Evolutionary conservation across 2,888 invertebrate genomes (phyloP).

Genomic region (Macrosiphum euphorbiae): DNA sequence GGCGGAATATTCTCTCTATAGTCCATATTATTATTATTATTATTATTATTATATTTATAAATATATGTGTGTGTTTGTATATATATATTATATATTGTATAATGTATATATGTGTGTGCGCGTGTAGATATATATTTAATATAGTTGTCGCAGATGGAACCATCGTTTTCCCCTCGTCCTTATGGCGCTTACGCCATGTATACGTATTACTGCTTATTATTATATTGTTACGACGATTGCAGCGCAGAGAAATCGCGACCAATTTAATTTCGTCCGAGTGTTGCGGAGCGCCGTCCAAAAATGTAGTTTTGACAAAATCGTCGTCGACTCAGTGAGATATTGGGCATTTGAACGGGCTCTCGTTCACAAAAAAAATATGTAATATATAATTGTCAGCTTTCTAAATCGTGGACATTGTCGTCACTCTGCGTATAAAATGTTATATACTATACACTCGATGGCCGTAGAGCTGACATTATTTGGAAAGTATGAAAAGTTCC

Average conservation of each 20-base stretch:
- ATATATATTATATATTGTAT: no score
- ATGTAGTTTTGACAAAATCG: background rate
- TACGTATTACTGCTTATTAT: background rate
- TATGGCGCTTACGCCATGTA: background rate
- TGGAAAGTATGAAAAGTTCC: background rate
- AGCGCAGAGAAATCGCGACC: background rate
- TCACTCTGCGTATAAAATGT: background rate
- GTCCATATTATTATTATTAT: background rate
- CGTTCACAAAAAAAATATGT: background rate
- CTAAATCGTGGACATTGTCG: background rate
- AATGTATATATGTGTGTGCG: no score
- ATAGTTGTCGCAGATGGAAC: slow-evolving; percentile 3
- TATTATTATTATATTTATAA: background rate
- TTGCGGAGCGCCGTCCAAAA: background rate
- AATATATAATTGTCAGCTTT: background rate
- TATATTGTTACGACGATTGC: background rate
- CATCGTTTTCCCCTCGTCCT: background rate
- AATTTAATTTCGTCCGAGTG: background rate
- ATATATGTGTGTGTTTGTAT: no score
- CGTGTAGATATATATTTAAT: background rate
- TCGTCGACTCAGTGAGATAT: background rate
- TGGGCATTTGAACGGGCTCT: background rate
- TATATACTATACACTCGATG: background rate
- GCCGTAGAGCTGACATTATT: background rate
- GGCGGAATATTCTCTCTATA: background rate